Evolutionary conservation across 2,113 vertebrate species (phyloP).

Genomic region (Malurus elegans): DNA sequence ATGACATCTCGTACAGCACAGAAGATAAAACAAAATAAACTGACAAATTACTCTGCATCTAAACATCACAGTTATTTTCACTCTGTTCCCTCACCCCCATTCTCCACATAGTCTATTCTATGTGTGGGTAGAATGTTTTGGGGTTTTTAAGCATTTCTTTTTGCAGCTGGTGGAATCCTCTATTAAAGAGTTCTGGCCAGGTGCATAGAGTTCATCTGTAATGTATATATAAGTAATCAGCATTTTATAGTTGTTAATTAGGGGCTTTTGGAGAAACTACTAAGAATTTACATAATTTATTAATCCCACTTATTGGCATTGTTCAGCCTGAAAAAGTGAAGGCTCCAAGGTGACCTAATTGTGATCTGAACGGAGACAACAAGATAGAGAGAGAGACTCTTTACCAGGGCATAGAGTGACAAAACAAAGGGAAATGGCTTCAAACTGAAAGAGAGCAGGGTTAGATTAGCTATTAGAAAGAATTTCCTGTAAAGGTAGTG

Average conservation of each 20-base stretch:
- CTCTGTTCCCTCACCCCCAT: background rate
- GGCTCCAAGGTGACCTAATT: background rate
- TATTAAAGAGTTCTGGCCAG: background rate
- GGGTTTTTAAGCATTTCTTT: background rate
- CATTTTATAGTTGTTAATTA: background rate
- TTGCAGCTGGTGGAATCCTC: background rate
- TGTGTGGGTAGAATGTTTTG: background rate
- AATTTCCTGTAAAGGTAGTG: background rate
- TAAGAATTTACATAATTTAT: background rate
- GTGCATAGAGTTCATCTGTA: background rate
- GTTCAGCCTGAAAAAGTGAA: background rate
- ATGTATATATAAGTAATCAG: background rate
- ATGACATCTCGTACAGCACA: slow-evolving; percentile 19
- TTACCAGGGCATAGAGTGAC: background rate
- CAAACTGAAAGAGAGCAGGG: background rate
- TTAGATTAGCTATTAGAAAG: background rate
- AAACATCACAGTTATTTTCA: background rate
- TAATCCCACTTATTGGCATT: background rate
- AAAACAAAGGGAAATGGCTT: background rate
- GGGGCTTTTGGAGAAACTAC: background rate
- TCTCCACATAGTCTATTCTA: background rate
- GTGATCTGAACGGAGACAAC: background rate
- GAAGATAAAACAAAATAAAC: slow-evolving; percentile 61
- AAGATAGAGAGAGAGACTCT: background rate
- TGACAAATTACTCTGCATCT: slow-evolving; percentile 13